These are phyloP conservation scores for Drosophila limbata DNA, from an alignment of 2,888 invertebrate species.

Conservation along the genomic window DNA sequence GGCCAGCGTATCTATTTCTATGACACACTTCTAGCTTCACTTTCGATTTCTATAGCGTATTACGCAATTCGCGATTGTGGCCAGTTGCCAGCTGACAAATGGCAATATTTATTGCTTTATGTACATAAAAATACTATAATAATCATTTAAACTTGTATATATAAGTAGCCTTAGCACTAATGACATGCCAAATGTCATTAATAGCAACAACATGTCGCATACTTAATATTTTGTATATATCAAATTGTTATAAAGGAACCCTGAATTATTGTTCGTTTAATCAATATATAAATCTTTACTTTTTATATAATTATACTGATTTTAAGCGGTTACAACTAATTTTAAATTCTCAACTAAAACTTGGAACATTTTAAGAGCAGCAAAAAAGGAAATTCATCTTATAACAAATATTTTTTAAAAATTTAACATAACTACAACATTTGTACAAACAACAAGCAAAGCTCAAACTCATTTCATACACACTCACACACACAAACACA, in stretches of 20 bases:
- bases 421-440: conserved; percentile 11
- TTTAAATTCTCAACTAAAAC: conserved; percentile 24
- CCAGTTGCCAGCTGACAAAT: conserved; percentile 11
- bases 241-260: conserved; percentile 36
- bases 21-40: conserved; percentile 51
- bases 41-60: conserved; percentile 49
- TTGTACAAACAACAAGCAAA: conserved; percentile 36
- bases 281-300: not conserved
- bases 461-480: conserved; percentile 30
- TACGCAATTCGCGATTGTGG: conserved; percentile 28
- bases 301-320: conserved; percentile 2
- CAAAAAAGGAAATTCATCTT: not conserved
- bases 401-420: not conserved
- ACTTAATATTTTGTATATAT: conserved; percentile 65
- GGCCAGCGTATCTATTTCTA: conserved; percentile 10
- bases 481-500: conserved; percentile 21
- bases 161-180: conserved; percentile 32
- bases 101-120: conserved; percentile 34
- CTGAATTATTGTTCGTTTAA: conserved; percentile 22
- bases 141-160: conserved; percentile 26
- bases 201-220: conserved; percentile 66
- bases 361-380: conserved; percentile 8
- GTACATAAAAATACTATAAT: conserved; percentile 35
- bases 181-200: conserved; percentile 49
- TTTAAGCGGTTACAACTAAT: conserved; percentile 26